These are phyloP conservation scores for Mionectes macconnelli DNA, from an alignment of 2,113 vertebrate species.

Conservation along the genomic window DNA sequence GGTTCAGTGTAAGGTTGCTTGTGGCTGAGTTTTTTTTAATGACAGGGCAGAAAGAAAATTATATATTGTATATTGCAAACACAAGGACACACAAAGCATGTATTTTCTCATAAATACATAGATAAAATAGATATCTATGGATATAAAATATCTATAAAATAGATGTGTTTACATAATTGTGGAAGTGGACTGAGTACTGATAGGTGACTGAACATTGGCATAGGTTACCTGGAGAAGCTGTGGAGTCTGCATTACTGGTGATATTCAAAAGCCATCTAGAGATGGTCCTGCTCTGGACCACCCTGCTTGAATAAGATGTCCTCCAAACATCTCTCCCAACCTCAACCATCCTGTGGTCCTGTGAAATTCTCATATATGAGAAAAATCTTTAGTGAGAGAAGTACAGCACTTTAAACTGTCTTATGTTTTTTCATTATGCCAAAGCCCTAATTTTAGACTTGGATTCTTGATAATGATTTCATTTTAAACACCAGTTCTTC, in stretches of 20 bases:
- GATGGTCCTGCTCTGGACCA: background rate
- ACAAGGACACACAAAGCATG: background rate
- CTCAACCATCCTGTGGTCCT: background rate
- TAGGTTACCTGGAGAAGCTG: background rate
- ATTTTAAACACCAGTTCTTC: background rate
- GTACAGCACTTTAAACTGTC: background rate
- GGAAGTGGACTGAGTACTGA: too few relatives aligned
- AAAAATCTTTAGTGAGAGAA: background rate
- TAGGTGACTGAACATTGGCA: background rate
- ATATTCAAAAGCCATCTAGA: background rate
- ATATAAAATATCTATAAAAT: background rate
- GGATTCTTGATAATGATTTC: background rate
- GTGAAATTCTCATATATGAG: background rate
- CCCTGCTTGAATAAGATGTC: background rate
- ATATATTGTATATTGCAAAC: background rate
- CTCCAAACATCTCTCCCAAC: background rate
- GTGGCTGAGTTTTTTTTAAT: background rate
- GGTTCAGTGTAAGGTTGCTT: background rate
- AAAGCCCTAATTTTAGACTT: background rate
- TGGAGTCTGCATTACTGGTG: background rate
- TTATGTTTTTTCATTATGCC: background rate
- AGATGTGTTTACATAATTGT: fast-evolving
- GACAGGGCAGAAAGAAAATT: background rate
- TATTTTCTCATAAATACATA: background rate
- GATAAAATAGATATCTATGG: background rate